Base-by-base conservation (phyloP, 2,888 invertebrate genomes). In the Pheosia tremula region DNA sequence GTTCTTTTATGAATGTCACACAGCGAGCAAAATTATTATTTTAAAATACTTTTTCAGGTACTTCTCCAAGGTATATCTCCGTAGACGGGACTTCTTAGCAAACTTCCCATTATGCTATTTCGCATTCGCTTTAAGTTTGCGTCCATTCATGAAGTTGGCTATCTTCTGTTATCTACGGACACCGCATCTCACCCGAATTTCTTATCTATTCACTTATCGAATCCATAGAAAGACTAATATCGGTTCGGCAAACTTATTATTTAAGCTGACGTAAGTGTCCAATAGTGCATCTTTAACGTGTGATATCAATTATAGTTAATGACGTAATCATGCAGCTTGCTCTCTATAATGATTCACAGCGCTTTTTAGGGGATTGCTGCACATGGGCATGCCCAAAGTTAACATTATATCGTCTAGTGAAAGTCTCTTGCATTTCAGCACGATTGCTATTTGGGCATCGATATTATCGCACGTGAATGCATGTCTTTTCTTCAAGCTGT, bases 381-480 rank as follows among this genome's bases (percentile, higher is more conserved):
- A 50, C 11, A 56, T 50, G 24, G 55, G 4, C 36, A 38, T 54
- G 24, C 11, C 49, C 39, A 52, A 50, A 53, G 9, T 41, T 56
- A 11, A 37, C 3, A 53, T 37, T 53, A 11, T 37, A 53, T 37
- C 37, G 37, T 9, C 37, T 37, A 5, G 36, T 9, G 6, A 38
- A 54, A 54, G 3, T 24, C 11, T 36, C 6, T 36, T 38, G 36
- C 45, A 56, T 83, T 82, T 57, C 78, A 94, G 94, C 45, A 82
- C 86, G n/a, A 94, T 93, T 24, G 86, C 84, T 5, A 88, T 93
- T 66, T 93, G 92, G 91, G 93, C 93, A 24, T 90, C 94, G 0
- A 84, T 94, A 70, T 68, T 93, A n/a, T 85, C 91, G 0, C 94
- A 94, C 61, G 85, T 94, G 10, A 91, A 90, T 60, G 93, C 94